Evolutionary conservation across 1,140 invertebrate species (phyloP), one percentile per base, ranked within the genome.

Genomic region (Ceratitis capitata): DNA sequence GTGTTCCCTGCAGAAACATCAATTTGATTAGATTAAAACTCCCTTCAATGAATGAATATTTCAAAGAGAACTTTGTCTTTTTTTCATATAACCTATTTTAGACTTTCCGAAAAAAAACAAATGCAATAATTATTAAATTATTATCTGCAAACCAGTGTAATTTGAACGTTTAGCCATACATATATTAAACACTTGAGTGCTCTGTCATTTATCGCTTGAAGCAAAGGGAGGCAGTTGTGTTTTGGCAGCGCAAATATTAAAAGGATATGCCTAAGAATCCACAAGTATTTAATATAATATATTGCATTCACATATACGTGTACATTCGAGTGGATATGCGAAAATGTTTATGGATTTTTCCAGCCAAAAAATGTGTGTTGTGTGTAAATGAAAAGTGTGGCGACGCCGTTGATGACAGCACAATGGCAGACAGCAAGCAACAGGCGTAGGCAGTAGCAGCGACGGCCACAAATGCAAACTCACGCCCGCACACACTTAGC

Each of bases 361-460:
- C n/a, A n/a, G n/a, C n/a, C n/a, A n/a, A n/a, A 56, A 19, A 19
- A 2, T 74, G 23, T 45, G 39, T 23, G 39, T 42, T 1, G 39
- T 42, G 39, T 45, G n/a, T 23, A 1, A 2, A 78, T 12, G 69
- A 9, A 19, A 45, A 78, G 42, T 78, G 69, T 78, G 39, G 19
- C 69, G 69, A 78, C 69, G 42, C n/a, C 69, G 39, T 12, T 23
- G 69, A 78, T 78, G 69, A 78, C 69, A 78, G n/a, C 39, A 78
- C 45, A 78, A 78, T 78, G 69, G 39, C 69, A 78, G 69, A 78
- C 39, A 74, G 23, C 35, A 74, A 26, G 64, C 64, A 74, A 45
- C 39, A 78, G 69, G 69, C 69, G 69, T 78, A 42, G 69, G 69
- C 39, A 39, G n/a, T n/a, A n/a, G 19, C 42, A n/a, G 61, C 61